Conservation (phyloP, 2,888 invertebrate species). For the Drosophila stalkeri region DNA sequence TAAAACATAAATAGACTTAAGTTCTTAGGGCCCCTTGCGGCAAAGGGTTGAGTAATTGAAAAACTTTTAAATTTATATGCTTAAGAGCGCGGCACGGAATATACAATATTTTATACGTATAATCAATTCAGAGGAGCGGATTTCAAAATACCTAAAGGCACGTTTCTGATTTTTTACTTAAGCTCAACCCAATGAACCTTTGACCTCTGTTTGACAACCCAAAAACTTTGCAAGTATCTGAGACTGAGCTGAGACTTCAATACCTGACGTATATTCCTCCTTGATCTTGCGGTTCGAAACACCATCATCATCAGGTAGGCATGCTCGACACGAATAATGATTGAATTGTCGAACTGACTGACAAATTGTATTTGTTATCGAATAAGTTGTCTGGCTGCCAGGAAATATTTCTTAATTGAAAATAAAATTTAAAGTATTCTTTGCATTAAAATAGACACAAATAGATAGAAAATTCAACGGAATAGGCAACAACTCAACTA, state of each 20-base stretch:
- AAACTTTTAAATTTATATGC: conserved; percentile 6
- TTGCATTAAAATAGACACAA: background rate
- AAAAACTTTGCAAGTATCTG: background rate
- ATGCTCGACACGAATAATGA: background rate
- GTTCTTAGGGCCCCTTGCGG: background rate
- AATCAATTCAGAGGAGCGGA: conserved; percentile 4
- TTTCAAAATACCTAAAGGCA: background rate
- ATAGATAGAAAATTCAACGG: background rate
- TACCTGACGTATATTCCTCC: too few relatives aligned
- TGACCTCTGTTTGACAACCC: background rate
- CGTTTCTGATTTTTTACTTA: background rate
- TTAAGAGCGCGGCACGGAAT: background rate
- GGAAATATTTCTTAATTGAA: background rate
- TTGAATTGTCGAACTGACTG: background rate
- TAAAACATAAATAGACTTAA: conserved; percentile 7
- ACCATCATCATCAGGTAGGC: background rate
- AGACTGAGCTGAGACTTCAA: background rate
- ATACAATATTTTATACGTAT: background rate
- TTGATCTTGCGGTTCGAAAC: background rate
- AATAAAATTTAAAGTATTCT: background rate
- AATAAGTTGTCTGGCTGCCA: background rate
- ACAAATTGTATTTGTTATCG: background rate
- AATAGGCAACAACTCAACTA: background rate
- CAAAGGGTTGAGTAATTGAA: conserved; percentile 13
- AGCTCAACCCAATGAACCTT: background rate